phyloP scores from a whole-genome alignment of 2,113 vertebrate genomes.

The Gymnocephalus cernua region DNA sequence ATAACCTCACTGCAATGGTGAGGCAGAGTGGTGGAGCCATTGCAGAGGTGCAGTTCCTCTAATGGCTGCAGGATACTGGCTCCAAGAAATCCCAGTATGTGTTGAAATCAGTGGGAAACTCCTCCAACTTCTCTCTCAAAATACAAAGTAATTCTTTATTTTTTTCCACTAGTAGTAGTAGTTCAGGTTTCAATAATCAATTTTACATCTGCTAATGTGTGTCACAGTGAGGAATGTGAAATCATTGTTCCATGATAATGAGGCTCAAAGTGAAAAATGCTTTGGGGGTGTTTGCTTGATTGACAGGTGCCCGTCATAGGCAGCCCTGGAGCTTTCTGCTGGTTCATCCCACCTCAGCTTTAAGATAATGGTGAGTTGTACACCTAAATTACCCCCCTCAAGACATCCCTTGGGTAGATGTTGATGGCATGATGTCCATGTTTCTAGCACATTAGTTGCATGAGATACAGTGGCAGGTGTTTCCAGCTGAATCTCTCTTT shows the following conservation, averaged over 20 bases:
- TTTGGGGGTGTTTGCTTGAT: slow-evolving; percentile 12
- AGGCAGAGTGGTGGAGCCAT: neutral
- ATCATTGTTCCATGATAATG: slow-evolving; percentile 42
- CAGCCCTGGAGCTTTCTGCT: neutral
- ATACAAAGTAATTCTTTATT: slow-evolving; percentile 3
- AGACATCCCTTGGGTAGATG: neutral
- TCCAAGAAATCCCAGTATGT: neutral
- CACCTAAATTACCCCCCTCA: neutral
- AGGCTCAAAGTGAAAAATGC: slow-evolving; percentile 35
- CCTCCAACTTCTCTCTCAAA: neutral
- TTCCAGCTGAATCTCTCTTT: neutral
- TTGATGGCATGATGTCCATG: neutral
- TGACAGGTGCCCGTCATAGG: slow-evolving; percentile 18
- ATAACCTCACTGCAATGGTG: neutral
- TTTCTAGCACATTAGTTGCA: neutral
- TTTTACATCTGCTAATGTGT: slow-evolving; percentile 23
- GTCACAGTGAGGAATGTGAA: slow-evolving; percentile 32
- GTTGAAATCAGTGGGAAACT: neutral
- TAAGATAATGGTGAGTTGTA: neutral
- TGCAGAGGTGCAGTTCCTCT: neutral
- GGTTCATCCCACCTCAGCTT: neutral
- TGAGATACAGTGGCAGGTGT: neutral
- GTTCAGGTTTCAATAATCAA: slow-evolving; percentile 13
- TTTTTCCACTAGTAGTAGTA: neutral
- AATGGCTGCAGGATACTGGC: neutral